Evolutionary conservation across 1,140 invertebrate species (phyloP), one percentile per base, ranked within the genome.

Genomic region (Gryllus bimaculatus): DNA sequence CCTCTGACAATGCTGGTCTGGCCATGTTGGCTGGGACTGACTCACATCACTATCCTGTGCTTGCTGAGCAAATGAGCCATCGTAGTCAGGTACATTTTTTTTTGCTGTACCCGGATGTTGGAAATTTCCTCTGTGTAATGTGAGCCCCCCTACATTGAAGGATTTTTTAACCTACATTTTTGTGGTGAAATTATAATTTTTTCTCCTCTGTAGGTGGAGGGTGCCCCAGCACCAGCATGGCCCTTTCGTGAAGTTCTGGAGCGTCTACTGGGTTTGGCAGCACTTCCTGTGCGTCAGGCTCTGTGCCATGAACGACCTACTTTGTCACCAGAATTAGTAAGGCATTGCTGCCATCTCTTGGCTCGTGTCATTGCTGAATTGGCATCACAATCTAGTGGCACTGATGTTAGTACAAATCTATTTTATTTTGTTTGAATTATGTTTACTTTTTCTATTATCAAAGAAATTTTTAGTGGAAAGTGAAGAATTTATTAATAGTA

Each of bases 311-410:
- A 92, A 81, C 87, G 88, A 79, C 85, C 86, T 15, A 85, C 88
- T 3, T 89, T 89, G 80, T 86, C 92, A 48, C 84, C 87, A 12
- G 88, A 90, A 80, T 86, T 98, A 0, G 91, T 96, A 0, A 90
- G 92, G 79, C 93, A 94, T 85, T 94, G 95, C 82, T 97, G 95
- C 84, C 92, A 95, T 83, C 88, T 98, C 26, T 84, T 97, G 73
- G 92, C 93, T 0, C 89, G 95, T 75, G 91, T 98, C 0, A 90
- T 98, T 47, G 94, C 95, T 8, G 97, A 98, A 87, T 88, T 99
- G 74, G 92, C 96, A 0, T 92, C 93, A 78, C 93, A 94, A 82
- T 92, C 92, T 8, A 92, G 87, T 81, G 89, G 91, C 0, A 88
- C 86, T 81, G 90, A 91, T 85, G 87, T 90, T 87, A 87, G 86